Conservation (phyloP, 2,797 vertebrate genomes). For the Acanthornis magna region DNA sequence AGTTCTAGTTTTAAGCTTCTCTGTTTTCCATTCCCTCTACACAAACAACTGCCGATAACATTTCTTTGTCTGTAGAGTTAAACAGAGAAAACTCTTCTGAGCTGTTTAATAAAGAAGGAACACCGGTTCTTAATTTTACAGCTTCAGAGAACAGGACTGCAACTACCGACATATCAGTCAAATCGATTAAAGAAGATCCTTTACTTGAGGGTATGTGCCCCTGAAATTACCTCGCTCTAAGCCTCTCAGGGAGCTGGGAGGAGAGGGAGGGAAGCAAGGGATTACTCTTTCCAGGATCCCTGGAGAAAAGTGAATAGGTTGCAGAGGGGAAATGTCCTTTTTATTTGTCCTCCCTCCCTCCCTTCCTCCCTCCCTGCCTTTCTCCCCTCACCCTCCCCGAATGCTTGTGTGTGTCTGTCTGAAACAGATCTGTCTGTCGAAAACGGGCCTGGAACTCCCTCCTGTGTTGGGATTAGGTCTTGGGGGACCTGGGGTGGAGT, state of each 20-base stretch:
- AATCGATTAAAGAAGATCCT: constrained; percentile 51
- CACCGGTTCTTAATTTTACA: neutral
- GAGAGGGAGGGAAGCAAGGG: neutral
- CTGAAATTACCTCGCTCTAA: constrained; percentile 48
- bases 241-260: neutral
- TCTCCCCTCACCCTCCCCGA: neutral
- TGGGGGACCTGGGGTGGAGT: constrained; percentile 84
- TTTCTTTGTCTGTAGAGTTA: neutral
- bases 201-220: constrained; percentile 38
- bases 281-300: constrained; percentile 35
- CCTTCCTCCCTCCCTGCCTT: neutral
- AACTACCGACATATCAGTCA: neutral
- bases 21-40: neutral
- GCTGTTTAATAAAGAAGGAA: neutral
- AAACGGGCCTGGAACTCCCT: constrained; percentile 71
- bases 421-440: constrained; percentile 56
- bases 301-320: constrained; percentile 41
- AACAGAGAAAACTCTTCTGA: neutral
- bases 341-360: neutral
- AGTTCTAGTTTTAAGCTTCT: neutral
- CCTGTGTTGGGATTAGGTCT: constrained; percentile 55
- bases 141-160: neutral
- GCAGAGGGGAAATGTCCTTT: constrained; percentile 30
- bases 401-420: neutral
- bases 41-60: neutral